Base-by-base conservation (phyloP, 2,888 invertebrate genomes). In the Sminthurinus aureus region DNA sequence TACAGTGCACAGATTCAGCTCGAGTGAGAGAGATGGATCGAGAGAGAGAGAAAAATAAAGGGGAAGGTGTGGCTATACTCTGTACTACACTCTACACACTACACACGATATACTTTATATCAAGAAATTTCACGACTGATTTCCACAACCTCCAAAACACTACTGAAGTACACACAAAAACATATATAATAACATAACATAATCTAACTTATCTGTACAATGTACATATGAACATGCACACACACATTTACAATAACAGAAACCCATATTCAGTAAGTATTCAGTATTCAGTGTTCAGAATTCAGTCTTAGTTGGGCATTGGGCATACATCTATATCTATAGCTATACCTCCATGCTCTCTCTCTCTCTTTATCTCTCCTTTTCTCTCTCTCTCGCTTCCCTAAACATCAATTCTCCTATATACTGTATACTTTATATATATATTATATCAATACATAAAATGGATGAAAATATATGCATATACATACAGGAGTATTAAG, bases 101-200 rank as follows among this genome's bases (percentile, higher is more conserved):
- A 38, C 6, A 38, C 6, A 38, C 38, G 38, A 4, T 38, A 38
- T 6, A 38, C 38, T 1, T 38, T 13, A 50, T 12, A 24, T 12
- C 66, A 81, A 81, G 67, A 73, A 83, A 84, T 84, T 84, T 83
- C 82, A 82, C 84, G 82, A 82, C 84, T 84, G 82, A 83, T 80
- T 84, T 80, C 80, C 64, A 84, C 78, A 50, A 84, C 81, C 66
- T 69, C 78, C 73, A 50, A 73, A 26, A 76, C 78, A 78, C 77
- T 38, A 81, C 81, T 84, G 78, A 83, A 77, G 73, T 73, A 50
- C 71, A 22, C 50, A 13, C 50, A 18, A 11, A n/a, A 51, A 52
- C 64, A n/a, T 8, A n/a, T 64, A 64, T 64, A 2, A 22, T 73
- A 26, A 50, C 38, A 38, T 38, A 38, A 38, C 38, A 38, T 38